These are phyloP conservation scores for Lanius collurio DNA, from an alignment of 2,113 vertebrate genomes.

Conservation along the genomic window DNA sequence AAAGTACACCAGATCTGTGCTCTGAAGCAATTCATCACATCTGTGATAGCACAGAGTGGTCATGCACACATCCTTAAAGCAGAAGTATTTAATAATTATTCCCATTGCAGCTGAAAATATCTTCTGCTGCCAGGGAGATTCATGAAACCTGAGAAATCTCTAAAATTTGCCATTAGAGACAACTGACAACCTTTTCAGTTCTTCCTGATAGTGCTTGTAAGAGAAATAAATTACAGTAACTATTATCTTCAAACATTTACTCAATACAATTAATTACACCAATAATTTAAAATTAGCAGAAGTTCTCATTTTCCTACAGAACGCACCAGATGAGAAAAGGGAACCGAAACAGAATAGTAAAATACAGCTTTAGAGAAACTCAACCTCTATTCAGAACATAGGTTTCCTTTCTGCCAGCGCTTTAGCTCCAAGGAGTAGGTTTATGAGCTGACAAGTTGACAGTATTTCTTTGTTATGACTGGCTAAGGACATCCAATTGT, in stretches of 20 bases:
- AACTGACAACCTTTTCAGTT: not conserved
- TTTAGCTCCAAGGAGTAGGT: slow-evolving; percentile 22
- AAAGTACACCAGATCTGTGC: not conserved
- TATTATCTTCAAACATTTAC: not conserved
- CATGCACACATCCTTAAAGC: not conserved
- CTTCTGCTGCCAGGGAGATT: not conserved
- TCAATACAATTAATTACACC: not conserved
- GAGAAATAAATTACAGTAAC: not conserved
- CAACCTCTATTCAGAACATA: not conserved
- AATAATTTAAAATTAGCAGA: not conserved
- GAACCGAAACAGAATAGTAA: not conserved
- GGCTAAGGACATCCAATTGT: slow-evolving; percentile 54
- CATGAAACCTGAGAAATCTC: not conserved
- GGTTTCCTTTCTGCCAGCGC: not conserved
- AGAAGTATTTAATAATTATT: not conserved
- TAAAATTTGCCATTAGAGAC: not conserved
- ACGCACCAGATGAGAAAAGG: not conserved
- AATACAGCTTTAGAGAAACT: not conserved
- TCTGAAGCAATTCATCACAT: not conserved
- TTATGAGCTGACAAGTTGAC: slow-evolving; percentile 55
- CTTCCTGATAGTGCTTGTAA: not conserved
- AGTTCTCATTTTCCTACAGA: not conserved
- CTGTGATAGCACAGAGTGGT: not conserved
- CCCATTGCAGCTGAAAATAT: not conserved
- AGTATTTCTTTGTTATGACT: slow-evolving; percentile 59